A percentile compares a stretch with the other conserved stretches of the same genome.
Evolutionary conservation across 2,113 vertebrate species (phyloP).

Genomic region (Ciconia maguari): DNA sequence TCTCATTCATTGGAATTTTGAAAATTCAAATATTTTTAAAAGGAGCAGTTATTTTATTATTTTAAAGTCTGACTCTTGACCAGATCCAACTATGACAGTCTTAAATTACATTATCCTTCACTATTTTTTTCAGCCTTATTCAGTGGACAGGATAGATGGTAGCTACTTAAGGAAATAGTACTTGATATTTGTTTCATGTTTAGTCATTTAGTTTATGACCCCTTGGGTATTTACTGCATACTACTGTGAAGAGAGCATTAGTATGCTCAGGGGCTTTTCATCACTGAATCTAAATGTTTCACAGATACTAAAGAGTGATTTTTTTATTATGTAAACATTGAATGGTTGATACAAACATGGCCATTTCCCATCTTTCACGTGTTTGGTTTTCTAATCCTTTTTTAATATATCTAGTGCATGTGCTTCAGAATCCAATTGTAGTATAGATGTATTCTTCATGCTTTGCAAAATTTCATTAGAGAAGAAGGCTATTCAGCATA

Average conservation of each 20-base stretch:
- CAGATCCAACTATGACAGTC: neutral
- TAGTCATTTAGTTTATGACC: neutral
- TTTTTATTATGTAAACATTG: neutral
- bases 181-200: neutral
- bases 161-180: neutral
- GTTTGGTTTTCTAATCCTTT: neutral
- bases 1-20: neutral
- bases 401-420: neutral
- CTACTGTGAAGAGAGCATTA: neutral
- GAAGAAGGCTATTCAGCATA: neutral
- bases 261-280: neutral
- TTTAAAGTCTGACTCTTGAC: neutral
- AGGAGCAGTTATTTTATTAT: neutral
- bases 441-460: neutral
- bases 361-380: neutral
- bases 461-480: neutral
- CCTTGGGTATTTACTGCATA: neutral
- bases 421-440: neutral
- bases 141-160: neutral
- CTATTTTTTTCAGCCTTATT: neutral
- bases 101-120: neutral
- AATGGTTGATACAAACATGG: neutral
- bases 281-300: neutral
- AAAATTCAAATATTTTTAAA: neutral
- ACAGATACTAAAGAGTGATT: neutral